Conservation (phyloP, 64 coral and sea anemone genomes). For the Hydrozoanthus tunicans region DNA sequence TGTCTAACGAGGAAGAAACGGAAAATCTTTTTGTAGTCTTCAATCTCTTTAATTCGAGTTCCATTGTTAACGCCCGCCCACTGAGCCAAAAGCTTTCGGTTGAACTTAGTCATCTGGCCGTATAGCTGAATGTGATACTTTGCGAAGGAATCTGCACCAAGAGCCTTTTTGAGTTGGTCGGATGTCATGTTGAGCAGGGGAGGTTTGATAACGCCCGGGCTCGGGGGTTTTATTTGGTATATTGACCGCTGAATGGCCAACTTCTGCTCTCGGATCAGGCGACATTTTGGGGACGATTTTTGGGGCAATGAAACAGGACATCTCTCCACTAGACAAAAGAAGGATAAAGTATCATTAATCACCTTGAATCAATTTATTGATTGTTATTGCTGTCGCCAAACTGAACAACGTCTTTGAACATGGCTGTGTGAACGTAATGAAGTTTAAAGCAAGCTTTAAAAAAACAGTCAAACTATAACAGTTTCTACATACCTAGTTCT, state of each 20-base stretch:
- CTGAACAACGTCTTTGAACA: too few relatives aligned
- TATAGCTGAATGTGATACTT: slow-evolving; percentile 12
- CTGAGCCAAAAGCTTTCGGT: neutral
- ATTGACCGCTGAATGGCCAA: neutral
- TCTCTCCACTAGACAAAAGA: neutral
- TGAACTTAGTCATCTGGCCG: neutral
- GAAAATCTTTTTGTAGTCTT: slow-evolving; percentile 43
- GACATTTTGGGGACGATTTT: neutral
- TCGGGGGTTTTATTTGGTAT: slow-evolving; percentile 34
- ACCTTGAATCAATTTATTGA: too few relatives aligned
- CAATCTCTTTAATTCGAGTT: slow-evolving; percentile 12
- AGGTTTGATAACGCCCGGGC: neutral
- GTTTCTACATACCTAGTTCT: too few relatives aligned
- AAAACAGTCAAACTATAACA: too few relatives aligned
- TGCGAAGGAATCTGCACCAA: neutral
- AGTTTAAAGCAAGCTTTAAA: too few relatives aligned
- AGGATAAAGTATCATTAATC: too few relatives aligned
- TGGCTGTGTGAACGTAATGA: too few relatives aligned
- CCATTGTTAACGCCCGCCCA: slow-evolving; percentile 6
- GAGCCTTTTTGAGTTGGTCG: neutral
- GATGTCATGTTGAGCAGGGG: slow-evolving; percentile 21
- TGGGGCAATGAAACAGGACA: slow-evolving; percentile 42
- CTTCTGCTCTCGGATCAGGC: neutral
- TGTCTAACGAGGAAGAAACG: slow-evolving; percentile 21
- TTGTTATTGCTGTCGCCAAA: too few relatives aligned